phyloP scores from a whole-genome alignment of 2,797 vertebrate species.

The Hybognathus amarus region DNA sequence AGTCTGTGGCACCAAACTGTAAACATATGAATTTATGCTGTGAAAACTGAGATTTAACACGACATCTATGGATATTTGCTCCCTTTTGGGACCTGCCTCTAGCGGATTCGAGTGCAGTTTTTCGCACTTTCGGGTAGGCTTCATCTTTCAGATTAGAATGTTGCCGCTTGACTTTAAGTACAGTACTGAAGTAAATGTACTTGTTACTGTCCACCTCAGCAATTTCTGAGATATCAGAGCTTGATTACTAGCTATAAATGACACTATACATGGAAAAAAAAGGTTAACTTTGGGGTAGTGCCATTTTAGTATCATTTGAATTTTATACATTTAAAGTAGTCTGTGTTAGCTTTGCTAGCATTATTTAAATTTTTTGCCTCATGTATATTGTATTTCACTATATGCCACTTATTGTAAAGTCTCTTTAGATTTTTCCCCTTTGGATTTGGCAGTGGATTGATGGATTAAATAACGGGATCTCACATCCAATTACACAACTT shows the following conservation, averaged over 20 bases:
- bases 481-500: slow-evolving; percentile 19
- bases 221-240: background rate
- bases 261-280: background rate
- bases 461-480: slow-evolving; percentile 21
- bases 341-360: background rate
- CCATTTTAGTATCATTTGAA: background rate
- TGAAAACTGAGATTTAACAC: no score
- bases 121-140: no score
- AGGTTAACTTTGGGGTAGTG: background rate
- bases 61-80: no score
- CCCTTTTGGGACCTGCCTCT: no score
- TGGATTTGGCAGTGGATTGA: background rate
- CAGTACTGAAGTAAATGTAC: no score
- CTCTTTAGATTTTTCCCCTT: background rate
- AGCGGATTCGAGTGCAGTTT: no score
- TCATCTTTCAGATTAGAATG: no score
- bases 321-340: no score
- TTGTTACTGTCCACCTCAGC: no score
- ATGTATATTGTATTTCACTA: background rate
- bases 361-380: background rate
- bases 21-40: no score
- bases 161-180: no score
- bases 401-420: background rate
- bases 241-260: background rate
- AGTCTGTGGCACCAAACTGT: no score